Conservation (phyloP, 1,140 invertebrate species). For the Proctacanthus coquilletti region DNA sequence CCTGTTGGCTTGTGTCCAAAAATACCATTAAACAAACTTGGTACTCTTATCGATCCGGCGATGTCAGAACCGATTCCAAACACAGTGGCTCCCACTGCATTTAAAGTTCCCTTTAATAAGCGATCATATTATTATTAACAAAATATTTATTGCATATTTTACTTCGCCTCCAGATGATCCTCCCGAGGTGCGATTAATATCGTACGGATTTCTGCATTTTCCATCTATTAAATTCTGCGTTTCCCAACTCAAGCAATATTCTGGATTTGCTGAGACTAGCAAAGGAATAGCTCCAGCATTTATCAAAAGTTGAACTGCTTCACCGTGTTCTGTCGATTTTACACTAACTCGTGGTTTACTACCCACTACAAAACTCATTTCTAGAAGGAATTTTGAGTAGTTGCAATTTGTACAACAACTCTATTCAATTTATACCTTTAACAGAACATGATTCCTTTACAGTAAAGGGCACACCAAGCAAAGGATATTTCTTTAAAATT, state of each 20-base stretch:
- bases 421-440: slow-evolving; percentile 34
- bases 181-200: slow-evolving; percentile 42
- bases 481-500: slow-evolving; percentile 39
- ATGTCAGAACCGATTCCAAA: slow-evolving; percentile 79
- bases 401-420: background rate
- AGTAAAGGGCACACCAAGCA: slow-evolving; percentile 65
- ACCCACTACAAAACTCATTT: slow-evolving; percentile 48
- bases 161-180: slow-evolving; percentile 70
- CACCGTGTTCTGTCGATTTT: slow-evolving; percentile 43
- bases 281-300: slow-evolving; percentile 62
- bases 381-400: slow-evolving; percentile 41
- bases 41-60: slow-evolving; percentile 71
- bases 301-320: slow-evolving; percentile 39
- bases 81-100: slow-evolving; percentile 53
- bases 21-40: slow-evolving; percentile 68
- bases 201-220: slow-evolving; percentile 63
- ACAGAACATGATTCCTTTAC: slow-evolving; percentile 56
- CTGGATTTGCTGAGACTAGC: slow-evolving; percentile 66
- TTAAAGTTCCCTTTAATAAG: slow-evolving; percentile 40
- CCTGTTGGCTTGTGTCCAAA: slow-evolving; percentile 75
- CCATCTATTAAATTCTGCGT: slow-evolving; percentile 56
- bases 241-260: slow-evolving; percentile 60
- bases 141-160: slow-evolving; percentile 6
- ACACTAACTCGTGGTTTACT: slow-evolving; percentile 36
- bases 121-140: background rate